Evolutionary conservation across 2,888 invertebrate species (phyloP), one percentile per base, ranked within the genome.

Genomic region (Proisotoma minuta): DNA sequence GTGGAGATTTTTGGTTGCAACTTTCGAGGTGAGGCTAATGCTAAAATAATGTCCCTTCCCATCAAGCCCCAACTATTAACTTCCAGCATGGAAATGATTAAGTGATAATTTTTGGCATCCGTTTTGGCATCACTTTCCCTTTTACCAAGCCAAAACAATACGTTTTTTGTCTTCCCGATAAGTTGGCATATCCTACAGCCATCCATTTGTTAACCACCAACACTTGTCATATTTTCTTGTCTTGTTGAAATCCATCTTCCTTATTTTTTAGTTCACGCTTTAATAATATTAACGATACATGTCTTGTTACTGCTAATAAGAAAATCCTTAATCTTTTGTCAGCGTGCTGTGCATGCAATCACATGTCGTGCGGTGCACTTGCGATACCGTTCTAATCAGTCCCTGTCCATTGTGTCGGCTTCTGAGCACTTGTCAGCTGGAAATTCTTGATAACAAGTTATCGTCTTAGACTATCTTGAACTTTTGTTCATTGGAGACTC

Each of bases 1-100:
- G 89, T 94, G 40, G 95, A 95, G 77, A 80, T 94, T 61, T 92
- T 89, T 77, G 94, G 94, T 66, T 95, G 94, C 79, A 78, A 82
- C 40, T 87, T 87, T 84, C 83, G 83, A 78, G 86, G 87, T 87
- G 79, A 34, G 34, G 34, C 34, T 34, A 10, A 8, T 15, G 15
- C 8, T 15, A 8, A 34, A 34, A 34, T 34, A 15, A 34, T 34
- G 8, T 34, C 34, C 15, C 34, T 34, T 34, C 34, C 15, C n/a
- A n/a, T n/a, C n/a, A n/a, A n/a, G n/a, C n/a, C n/a, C n/a, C n/a
- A n/a, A 15, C 34, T 15, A 34, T 8, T 15, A 8, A 34, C 8
- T 34, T 43, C 47, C 53, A 52, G 64, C 61, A 60, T 60, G 61
- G 61, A 63, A 64, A 64, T 59, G 64, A 64, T 64, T 60, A 64